A percentile compares a stretch with the other conserved stretches of the same genome.
Evolutionary conservation across 30 jellyfish, hydroid and myxozoan genomes (phyloP).

Genomic region (Chrysaora quinquecirrha): DNA sequence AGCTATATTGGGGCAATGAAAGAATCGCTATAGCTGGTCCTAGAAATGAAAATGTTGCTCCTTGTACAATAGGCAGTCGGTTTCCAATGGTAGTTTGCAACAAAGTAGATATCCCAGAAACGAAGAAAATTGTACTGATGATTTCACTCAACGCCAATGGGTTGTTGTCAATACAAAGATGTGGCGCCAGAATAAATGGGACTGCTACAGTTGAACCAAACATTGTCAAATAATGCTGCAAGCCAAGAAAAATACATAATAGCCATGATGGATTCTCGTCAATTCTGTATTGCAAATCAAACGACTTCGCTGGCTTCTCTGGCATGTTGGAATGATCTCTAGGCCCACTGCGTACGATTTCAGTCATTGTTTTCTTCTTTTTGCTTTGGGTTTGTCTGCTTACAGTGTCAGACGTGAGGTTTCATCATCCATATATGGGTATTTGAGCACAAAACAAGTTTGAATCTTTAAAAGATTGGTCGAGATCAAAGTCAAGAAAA

Average conservation of each 20-base stretch:
- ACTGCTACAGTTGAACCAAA: slow-evolving; percentile 93
- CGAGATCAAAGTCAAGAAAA: too few species aligned
- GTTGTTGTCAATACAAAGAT: slow-evolving; percentile 75
- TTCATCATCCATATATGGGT: too few species aligned
- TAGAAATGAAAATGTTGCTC: slow-evolving; percentile 94
- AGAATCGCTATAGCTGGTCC: slow-evolving; percentile 87
- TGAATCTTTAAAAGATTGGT: too few species aligned
- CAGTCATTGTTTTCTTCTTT: too few species aligned
- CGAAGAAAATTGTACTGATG: slow-evolving; percentile 86
- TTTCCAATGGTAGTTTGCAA: slow-evolving; percentile 85
- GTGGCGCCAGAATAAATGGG: slow-evolving; percentile 81
- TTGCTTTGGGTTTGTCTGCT: too few species aligned
- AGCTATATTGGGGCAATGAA: slow-evolving; percentile 61
- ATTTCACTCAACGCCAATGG: slow-evolving; percentile 76
- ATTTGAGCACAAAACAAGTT: too few species aligned
- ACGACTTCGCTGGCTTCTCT: too few species aligned
- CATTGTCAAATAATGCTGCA: slow-evolving; percentile 97
- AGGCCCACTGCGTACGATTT: too few species aligned
- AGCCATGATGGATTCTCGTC: slow-evolving; percentile 87
- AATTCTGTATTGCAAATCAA: slow-evolving; percentile 58
- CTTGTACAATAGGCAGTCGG: slow-evolving; percentile 96
- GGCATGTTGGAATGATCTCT: too few species aligned
- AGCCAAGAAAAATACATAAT: slow-evolving; percentile 77
- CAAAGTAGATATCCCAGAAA: slow-evolving; percentile 88
- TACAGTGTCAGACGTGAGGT: too few species aligned